A percentile compares a stretch with the other conserved stretches of the same genome.
Evolutionary conservation across 2,797 vertebrate species (phyloP).

Genomic region (Margarornis squamiger): DNA sequence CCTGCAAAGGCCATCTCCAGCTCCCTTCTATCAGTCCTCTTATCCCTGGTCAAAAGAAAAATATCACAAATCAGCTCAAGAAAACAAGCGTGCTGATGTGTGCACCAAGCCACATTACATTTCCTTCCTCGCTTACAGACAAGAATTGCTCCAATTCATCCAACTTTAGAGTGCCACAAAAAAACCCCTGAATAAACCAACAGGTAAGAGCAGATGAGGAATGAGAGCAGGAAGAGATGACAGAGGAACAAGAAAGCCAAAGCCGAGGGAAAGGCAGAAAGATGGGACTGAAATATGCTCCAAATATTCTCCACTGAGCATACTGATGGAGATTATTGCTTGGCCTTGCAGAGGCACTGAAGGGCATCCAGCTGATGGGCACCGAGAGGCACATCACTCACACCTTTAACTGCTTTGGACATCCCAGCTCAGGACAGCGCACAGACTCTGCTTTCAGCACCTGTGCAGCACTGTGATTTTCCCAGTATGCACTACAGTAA

Average conservation of each 20-base stretch:
- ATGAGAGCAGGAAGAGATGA: neutral
- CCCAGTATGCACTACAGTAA: neutral
- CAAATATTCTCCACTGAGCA: neutral
- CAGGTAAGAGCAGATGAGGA: neutral
- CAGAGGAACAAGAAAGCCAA: neutral
- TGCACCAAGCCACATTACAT: neutral
- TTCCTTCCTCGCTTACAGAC: accelerated
- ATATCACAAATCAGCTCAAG: neutral
- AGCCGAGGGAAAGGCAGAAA: neutral
- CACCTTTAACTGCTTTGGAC: neutral
- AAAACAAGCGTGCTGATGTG: accelerated
- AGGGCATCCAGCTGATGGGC: neutral
- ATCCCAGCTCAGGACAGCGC: neutral
- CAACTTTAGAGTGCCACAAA: neutral
- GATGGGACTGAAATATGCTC: neutral
- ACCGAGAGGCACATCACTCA: neutral
- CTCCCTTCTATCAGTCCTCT: neutral
- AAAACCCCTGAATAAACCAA: neutral
- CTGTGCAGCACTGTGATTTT: neutral
- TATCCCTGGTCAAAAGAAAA: neutral
- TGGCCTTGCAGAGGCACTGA: neutral
- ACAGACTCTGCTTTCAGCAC: neutral
- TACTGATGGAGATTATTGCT: neutral
- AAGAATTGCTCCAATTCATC: neutral
- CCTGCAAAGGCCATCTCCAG: neutral